Evolutionary conservation across 2,797 vertebrate species (phyloP), one percentile per base, ranked within the genome.

Genomic region (Sebastes diploproa): DNA sequence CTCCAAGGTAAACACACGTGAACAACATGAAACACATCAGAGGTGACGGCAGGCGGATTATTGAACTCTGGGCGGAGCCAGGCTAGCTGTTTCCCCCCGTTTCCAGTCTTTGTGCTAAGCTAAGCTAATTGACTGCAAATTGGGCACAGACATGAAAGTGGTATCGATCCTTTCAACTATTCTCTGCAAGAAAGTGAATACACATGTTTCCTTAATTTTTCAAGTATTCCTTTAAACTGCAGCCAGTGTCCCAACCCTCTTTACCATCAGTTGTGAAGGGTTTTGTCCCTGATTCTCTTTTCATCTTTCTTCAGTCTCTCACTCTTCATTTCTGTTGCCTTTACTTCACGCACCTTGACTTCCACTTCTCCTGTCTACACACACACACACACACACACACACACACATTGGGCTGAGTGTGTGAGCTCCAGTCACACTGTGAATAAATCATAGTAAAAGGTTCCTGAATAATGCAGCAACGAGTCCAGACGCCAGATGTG

Each of bases 1-100:
- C 81, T 95, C 97, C 68, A 96, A 96, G 95, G 97, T 97, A 65
- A 38, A 59, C 54, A 46, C 58, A 60, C 69, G 20, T 2, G 27
- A 0, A 27, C 14, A 1, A 20, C 42, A 30, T 8, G 1, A 50
- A 68, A 14, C 62, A 10, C 62, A 18, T 25, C 29, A 25, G 52
- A 58, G 22, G 22, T 16, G 29, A 5, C 18, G 3, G 23, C 27
- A 11, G 23, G 16, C 23, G 7, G 63, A 8, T 22, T 14, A 3
- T 22, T 36, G 55, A 58, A 58, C 23, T 59, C 7, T 29, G 56
- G 16, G n/a, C 18, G 6, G 30, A 22, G 30, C 30, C 34, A 38
- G 18, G 66, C 30, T 18, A 69, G 9, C 29, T 25, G 29, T 23
- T 34, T 32, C 66, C 27, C 3, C 12, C 18, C 0, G n/a, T 50